Evolutionary conservation across 2,113 vertebrate species (phyloP), one percentile per base, ranked within the genome.

Genomic region (Gadus chalcogrammus): DNA sequence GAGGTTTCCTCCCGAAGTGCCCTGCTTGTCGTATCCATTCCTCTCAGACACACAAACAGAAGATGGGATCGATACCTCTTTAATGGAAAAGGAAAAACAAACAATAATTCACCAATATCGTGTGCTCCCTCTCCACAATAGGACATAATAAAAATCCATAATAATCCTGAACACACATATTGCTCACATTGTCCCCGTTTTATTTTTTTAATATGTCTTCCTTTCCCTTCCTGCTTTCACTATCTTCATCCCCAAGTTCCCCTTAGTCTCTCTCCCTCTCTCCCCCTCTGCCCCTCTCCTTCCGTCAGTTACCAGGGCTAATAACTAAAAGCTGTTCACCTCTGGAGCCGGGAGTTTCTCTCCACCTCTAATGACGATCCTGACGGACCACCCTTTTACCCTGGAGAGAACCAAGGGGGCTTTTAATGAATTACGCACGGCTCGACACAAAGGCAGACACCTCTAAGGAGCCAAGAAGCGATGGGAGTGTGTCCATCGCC

Each of bases 351-450:
- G 68, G 31, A 82, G 77, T 74, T 79, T 71, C 76, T 73, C 79
- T 85, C 82, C 86, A 84, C 74, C 77, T 84, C 76, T 80, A 80
- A 84, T 81, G 85, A 87, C 76, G 78, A 79, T 80, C 86, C 87
- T 84, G 87, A 84, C 72, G 71, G 38, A 48, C 42, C 42, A 13
- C 42, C 9, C 42, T 13, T 9, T 48, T 9, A 48, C 71, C 65
- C 62, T 72, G 79, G 81, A 74, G 65, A 79, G 78, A 71, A 80
- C 76, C 79, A 9, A 70, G 78, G 70, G 77, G 73, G 78, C 73
- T 76, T 74, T 74, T 76, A 83, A 88, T 76, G 81, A 82, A 76
- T 82, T 73, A 79, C 73, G 7, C 67, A 71, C 73, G 62, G 61
- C n/a, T 13, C 15, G 55, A 82, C 75, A 76, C 55, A 71, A 77